Evolutionary conservation across 2,113 vertebrate genomes (phyloP).

Genomic region (Neofelis nebulosa): DNA sequence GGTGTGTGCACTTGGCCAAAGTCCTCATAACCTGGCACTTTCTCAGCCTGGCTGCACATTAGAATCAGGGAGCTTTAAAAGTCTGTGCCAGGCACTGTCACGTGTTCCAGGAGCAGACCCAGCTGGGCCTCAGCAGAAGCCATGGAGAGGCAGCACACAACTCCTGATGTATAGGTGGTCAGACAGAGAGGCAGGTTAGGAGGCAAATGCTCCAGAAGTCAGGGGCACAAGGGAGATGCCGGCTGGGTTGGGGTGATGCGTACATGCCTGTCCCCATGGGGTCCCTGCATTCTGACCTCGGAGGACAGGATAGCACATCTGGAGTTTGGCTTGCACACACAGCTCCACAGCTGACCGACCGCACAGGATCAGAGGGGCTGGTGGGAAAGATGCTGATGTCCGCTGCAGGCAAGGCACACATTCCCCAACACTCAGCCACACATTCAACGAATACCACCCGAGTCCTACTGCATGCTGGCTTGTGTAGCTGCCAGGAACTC

Average conservation of each 20-base stretch:
- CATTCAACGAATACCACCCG: not conserved
- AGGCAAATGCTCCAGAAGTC: not conserved
- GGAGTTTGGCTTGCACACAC: not conserved
- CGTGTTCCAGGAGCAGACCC: not conserved
- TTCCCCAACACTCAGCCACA: not conserved
- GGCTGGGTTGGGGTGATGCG: not conserved
- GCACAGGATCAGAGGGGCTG: not conserved
- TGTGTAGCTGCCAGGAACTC: not conserved
- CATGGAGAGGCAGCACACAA: rapidly evolving
- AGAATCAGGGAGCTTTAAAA: not conserved
- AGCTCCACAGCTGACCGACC: not conserved
- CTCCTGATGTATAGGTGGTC: not conserved
- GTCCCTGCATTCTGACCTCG: not conserved
- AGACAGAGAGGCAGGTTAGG: not conserved
- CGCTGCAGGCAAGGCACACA: rapidly evolving
- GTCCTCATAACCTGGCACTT: not conserved
- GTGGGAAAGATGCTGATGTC: not conserved
- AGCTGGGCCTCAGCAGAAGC: not conserved
- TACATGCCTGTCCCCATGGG: not conserved
- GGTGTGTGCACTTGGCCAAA: not conserved
- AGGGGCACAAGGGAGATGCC: not conserved
- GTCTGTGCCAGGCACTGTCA: not conserved
- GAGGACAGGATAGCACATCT: not conserved
- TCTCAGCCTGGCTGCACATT: not conserved
- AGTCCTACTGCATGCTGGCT: not conserved